Evolutionary conservation across 2,797 vertebrate genomes (phyloP), one percentile per base, ranked within the genome.

Genomic region (Phataginus tetradactyla): DNA sequence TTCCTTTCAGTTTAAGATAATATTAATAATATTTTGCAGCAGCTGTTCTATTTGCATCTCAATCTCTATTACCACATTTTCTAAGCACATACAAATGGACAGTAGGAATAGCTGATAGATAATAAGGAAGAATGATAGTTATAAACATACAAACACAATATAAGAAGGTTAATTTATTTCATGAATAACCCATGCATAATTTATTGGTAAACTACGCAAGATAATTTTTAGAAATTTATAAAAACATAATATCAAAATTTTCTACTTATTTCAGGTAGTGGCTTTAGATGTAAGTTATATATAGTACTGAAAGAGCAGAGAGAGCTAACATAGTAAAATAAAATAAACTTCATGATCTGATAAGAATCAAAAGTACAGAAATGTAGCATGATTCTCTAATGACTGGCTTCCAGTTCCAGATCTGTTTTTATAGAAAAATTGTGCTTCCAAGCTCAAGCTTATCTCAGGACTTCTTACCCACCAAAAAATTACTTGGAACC

Each of bases 381-480:
- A 63, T 45, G 3, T 39, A 51, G 7, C n/a, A 25, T 37, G 64
- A 17, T 42, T 96, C 1, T 61, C 27, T 74, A 72, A 37, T 32
- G 9, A 57, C 68, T 7, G 81, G 12, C 15, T 92, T 96, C 49
- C 7, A 53, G 14, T 63, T 79, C 53, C 57, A 59, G 71, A 42
- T 13, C 23, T 34, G 63, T 5, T 42, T 86, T 94, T 87, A 63
- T 10, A 90, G 55, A 78, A 96, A 87, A 59, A 53, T 4, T 49
- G 5, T 63, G 29, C 25, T 78, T 84, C 37, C 45, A 90, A 75
- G 9, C 10, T 89, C 92, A 86, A 86, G 39, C 55, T 53, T 85
- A 68, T 88, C 61, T 88, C 37, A 95, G 45, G 83, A 96, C 59
- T 53, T 89, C 55, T 92, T 86, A 68, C 27, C 45, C 7, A 91